Evolutionary conservation across 2,888 invertebrate genomes (phyloP), one percentile per base, ranked within the genome.

Genomic region (Mimachlamys varia): DNA sequence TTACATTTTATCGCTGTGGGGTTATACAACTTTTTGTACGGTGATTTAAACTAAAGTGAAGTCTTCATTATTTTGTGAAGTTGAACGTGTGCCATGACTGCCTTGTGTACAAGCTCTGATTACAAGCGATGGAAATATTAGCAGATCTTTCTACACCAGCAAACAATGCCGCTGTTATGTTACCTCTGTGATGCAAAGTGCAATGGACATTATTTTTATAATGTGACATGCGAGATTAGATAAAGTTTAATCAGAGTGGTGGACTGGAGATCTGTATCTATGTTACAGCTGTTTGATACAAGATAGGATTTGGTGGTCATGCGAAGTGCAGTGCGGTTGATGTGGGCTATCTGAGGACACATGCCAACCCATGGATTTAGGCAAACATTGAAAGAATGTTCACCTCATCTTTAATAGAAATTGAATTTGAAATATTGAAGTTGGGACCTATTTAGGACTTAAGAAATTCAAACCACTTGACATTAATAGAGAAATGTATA

Each of bases 301-400:
- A 27, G 76, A 27, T 76, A 27, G 53, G 19, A 17, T 2, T 53
- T 19, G 53, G 53, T 17, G 53, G 53, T 17, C 53, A 10, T 19
- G 53, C 53, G 19, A 22, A 62, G n/a, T 62, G n/a, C 10, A 3
- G 62, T 22, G n/a, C n/a, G 10, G 22, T 22, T 4, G 62, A 62
- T n/a, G n/a, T 62, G n/a, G 62, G 62, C 62, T 17, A 62, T 62
- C 62, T 62, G 22, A 62, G 62, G 62, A 62, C 62, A 62, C 22
- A 22, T 62, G 12, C 19, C 19, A 53, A 53, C 19, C 5, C 5
- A 53, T 53, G 53, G 53, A 44, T 44, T n/a, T n/a, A 44, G 3
- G 44, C 44, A 44, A 44, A 44, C 44, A 7, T 44, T 44, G 44
- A 44, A 7, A 44, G 44, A 44, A 44, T 44, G 44, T 44, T 53